Base-by-base conservation (phyloP, 2,888 invertebrate species). In the Andrena camellia region DNA sequence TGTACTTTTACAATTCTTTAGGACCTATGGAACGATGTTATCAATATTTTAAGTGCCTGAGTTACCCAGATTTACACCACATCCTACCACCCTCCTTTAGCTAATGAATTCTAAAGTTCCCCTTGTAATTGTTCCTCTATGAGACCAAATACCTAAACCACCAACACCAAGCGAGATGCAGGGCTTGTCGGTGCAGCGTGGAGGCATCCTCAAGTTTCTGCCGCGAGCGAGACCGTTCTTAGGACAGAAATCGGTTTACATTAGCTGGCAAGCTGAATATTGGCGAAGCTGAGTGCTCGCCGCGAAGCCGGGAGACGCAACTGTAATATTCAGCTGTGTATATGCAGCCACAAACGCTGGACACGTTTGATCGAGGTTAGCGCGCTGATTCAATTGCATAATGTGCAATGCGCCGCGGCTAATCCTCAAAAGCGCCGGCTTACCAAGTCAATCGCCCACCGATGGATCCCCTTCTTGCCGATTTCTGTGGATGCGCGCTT, bases 361-460 rank as follows among this genome's bases (percentile, higher is more conserved):
- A 70, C 73, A 69, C 66, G 70, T 83, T 73, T 71, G 78, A 84
- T 84, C 84, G 83, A 79, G 74, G 79, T 84, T 83, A 84, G 68
- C 48, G 74, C 26, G 26, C 69, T 63, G 84, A 84, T 84, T 84
- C 79, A 84, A 84, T 84, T 79, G 69, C 76, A 79, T 84, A 78
- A 83, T 79, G 84, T 64, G 72, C 69, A 79, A 29, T 67, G 72
- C 52, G 74, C 64, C 54, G 63, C 70, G 66, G 64, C 59, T 69
- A 72, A 76, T 73, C 67, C 70, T 79, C 84, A 79, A 79, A 83
- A 77, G 70, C 67, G 35, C 7, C 66, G 59, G 74, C 66, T 75
- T 77, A 74, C 74, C 71, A 54, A 79, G 70, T 74, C 85, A 78
- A 85, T 81, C 66, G 74, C 35, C 52, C 66, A 8, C 8, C 63